phyloP scores from a whole-genome alignment of 2,113 vertebrate species.

The Passer domesticus region DNA sequence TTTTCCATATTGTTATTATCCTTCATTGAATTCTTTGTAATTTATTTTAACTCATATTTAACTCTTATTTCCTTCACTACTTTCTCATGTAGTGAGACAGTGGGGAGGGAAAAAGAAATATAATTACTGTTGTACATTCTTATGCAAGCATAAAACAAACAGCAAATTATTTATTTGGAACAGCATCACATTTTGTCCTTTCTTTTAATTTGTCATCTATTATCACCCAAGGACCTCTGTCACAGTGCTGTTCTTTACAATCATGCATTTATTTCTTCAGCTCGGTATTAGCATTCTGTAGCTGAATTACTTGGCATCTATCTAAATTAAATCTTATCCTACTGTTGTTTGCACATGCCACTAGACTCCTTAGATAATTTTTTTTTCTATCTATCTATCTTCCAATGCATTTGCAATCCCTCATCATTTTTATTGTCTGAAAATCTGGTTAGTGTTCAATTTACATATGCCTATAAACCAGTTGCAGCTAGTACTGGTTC shows the following conservation, averaged over 20 bases:
- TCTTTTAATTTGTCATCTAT: constrained; percentile 50
- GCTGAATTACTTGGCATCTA: constrained; percentile 54
- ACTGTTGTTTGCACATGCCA: constrained; percentile 52
- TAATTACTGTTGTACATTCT: neutral
- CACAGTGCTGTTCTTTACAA: constrained; percentile 8
- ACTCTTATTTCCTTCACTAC: neutral
- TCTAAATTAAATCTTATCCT: constrained; percentile 72
- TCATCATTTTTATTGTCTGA: constrained; percentile 34
- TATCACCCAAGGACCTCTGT: constrained; percentile 39
- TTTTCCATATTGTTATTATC: neutral
- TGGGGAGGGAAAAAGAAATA: neutral
- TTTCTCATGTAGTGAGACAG: neutral
- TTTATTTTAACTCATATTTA: neutral
- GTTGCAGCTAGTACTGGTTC: neutral
- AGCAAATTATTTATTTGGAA: constrained; percentile 36
- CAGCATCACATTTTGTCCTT: constrained; percentile 7
- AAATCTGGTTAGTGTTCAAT: constrained; percentile 46
- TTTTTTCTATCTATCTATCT: neutral
- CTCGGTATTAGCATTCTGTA: constrained; percentile 44
- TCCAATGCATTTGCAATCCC: constrained; percentile 19
- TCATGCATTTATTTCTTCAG: constrained; percentile 34
- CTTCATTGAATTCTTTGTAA: neutral
- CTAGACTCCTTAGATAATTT: constrained; percentile 28
- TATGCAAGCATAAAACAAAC: neutral
- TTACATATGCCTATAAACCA: constrained; percentile 5